Percentiles rank a stretch among this genome's conserved stretches.
Conservation (phyloP, 2,797 vertebrate species). For the Chanos chanos region DNA sequence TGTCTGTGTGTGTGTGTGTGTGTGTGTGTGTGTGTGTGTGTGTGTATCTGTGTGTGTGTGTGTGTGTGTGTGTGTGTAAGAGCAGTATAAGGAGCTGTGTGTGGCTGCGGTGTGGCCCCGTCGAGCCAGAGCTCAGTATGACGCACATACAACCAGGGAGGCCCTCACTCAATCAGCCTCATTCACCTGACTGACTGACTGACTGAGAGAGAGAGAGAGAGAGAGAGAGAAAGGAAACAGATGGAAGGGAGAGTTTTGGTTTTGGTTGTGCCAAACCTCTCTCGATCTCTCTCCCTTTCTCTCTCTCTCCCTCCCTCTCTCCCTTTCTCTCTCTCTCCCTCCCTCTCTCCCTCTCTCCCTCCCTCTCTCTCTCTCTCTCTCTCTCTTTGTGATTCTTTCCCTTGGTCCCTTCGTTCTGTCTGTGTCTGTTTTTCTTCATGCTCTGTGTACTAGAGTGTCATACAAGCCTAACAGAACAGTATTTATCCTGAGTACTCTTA, state of each 20-base stretch:
- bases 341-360: neutral
- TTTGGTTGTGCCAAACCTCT: neutral
- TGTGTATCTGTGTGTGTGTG: constrained; percentile 35
- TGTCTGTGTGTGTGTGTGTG: neutral
- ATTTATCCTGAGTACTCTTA: too few relatives aligned
- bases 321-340: constrained; percentile 16
- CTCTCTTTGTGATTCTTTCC: neutral
- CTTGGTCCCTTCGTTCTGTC: constrained; percentile 58
- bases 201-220: too few relatives aligned
- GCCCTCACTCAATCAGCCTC: too few relatives aligned
- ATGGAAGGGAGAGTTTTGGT: neutral
- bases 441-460: too few relatives aligned
- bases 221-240: neutral
- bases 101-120: constrained; percentile 26
- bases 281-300: neutral
- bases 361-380: neutral
- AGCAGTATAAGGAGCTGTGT: neutral
- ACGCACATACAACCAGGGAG: too few relatives aligned
- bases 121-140: too few relatives aligned
- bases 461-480: too few relatives aligned
- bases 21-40: constrained; percentile 18
- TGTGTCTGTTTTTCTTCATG: neutral
- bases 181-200: too few relatives aligned
- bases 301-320: neutral
- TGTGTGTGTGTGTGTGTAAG: neutral